Percentiles rank a stretch among this genome's conserved stretches.
These are phyloP conservation scores for Eufriesea mexicana DNA, from an alignment of 1,140 invertebrate genomes.

Conservation along the genomic window DNA sequence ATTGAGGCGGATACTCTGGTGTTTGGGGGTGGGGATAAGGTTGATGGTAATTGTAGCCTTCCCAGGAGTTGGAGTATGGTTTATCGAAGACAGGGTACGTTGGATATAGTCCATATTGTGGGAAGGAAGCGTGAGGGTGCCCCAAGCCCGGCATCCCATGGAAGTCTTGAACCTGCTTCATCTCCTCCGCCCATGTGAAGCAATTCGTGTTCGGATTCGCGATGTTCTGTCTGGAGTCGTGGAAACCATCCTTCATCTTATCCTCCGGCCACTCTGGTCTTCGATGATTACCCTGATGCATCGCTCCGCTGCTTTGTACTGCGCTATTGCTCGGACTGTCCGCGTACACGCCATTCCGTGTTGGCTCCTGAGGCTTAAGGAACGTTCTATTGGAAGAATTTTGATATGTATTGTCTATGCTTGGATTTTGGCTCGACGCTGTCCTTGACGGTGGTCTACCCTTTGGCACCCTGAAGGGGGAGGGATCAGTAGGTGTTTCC, in stretches of 20 bases:
- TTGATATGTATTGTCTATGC: slow-evolving; percentile 69
- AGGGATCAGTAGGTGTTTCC: slow-evolving; percentile 78
- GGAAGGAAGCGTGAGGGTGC: slow-evolving; percentile 70
- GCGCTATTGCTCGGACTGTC: slow-evolving; percentile 54
- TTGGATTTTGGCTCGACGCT: slow-evolving; percentile 70
- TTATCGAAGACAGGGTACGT: slow-evolving; percentile 77
- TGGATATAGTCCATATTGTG: slow-evolving; percentile 75
- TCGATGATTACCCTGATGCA: slow-evolving; percentile 47
- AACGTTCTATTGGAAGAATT: slow-evolving; percentile 74
- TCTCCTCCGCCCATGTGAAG: slow-evolving; percentile 74
- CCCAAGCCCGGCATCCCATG: slow-evolving; percentile 72
- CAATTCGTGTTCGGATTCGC: slow-evolving; percentile 66
- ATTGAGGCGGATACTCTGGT: slow-evolving; percentile 72
- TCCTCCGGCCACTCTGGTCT: slow-evolving; percentile 69
- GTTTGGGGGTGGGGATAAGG: slow-evolving; percentile 66
- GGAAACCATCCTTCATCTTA: slow-evolving; percentile 71
- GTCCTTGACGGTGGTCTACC: slow-evolving; percentile 86
- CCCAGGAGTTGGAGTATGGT: slow-evolving; percentile 74
- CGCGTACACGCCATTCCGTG: slow-evolving; percentile 64
- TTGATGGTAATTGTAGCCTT: slow-evolving; percentile 73
- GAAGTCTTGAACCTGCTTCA: slow-evolving; percentile 79
- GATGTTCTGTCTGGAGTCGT: slow-evolving; percentile 63
- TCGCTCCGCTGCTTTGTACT: slow-evolving; percentile 41
- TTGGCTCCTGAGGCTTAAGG: slow-evolving; percentile 78
- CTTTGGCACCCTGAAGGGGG: slow-evolving; percentile 86